Conservation (phyloP, 2,888 invertebrate species). For the Tromatobia lineatoria region DNA sequence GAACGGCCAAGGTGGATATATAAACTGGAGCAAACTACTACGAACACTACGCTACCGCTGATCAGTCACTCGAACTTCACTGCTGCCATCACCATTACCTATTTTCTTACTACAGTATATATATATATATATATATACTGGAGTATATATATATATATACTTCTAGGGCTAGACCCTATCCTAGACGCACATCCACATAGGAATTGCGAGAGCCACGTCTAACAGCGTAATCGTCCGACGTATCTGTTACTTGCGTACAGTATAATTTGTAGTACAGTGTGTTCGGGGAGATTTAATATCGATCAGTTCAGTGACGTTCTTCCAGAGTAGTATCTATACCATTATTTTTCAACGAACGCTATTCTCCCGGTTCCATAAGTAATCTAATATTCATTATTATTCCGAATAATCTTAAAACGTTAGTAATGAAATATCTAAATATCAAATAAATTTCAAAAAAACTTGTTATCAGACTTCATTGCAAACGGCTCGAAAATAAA, state of each 20-base stretch:
- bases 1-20: slow-evolving; percentile 60
- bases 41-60: slow-evolving; percentile 62
- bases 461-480: no score
- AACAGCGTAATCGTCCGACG: slow-evolving; percentile 8
- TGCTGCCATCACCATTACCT: slow-evolving; percentile 32
- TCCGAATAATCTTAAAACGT: no score
- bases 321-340: not conserved
- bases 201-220: not conserved
- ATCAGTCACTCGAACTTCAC: slow-evolving; percentile 55
- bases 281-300: slow-evolving; percentile 37
- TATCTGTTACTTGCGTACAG: slow-evolving; percentile 30
- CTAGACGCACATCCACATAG: not conserved
- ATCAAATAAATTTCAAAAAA: no score
- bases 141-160: no score
- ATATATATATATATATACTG: not conserved
- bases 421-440: no score
- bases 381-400: no score
- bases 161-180: not conserved
- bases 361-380: no score
- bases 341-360: no score
- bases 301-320: slow-evolving; percentile 1
- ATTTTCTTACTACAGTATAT: slow-evolving; percentile 3
- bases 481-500: no score
- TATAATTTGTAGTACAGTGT: not conserved
- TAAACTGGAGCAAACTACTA: slow-evolving; percentile 80